Percentiles rank a stretch among this genome's conserved stretches.
Conservation (phyloP, 92 coral and sea anemone genomes). For the Epizoanthus illoricatus region DNA sequence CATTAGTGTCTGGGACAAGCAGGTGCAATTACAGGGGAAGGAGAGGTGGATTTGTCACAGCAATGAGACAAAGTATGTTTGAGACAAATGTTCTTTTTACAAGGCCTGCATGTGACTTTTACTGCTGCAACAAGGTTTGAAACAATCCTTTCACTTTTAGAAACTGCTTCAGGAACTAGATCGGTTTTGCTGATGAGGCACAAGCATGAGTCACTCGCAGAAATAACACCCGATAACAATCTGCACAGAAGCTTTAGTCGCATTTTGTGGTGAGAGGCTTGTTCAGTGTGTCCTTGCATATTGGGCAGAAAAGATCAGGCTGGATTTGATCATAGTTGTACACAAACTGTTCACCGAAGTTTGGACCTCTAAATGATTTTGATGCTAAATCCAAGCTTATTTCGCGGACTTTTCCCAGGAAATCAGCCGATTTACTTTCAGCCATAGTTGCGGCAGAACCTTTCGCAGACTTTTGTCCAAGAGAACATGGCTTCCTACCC, state of each 20-base stretch:
- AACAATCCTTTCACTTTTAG: background rate
- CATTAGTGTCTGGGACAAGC: background rate
- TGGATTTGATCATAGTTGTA: background rate
- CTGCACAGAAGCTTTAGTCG: slow-evolving; percentile 4
- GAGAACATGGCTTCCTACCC: background rate
- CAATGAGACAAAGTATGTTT: background rate
- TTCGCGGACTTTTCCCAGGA: background rate
- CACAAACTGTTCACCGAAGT: slow-evolving; percentile 2
- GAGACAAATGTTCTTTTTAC: background rate
- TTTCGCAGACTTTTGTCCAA: background rate
- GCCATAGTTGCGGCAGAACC: background rate
- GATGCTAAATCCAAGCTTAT: background rate
- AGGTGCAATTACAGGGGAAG: slow-evolving; percentile 3
- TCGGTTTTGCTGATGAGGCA: background rate
- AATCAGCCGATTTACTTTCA: background rate
- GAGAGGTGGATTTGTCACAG: background rate
- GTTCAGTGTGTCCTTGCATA: background rate
- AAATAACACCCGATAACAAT: background rate
- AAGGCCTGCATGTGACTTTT: background rate
- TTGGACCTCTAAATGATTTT: slow-evolving; percentile 1
- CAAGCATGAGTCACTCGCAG: background rate
- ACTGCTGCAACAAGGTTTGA: background rate
- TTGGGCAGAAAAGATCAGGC: slow-evolving; percentile 1
- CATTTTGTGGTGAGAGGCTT: slow-evolving; percentile 10
- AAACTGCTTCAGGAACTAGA: background rate